Conservation (phyloP, 2,888 invertebrate genomes). For the Scaptomyza reducta region DNA sequence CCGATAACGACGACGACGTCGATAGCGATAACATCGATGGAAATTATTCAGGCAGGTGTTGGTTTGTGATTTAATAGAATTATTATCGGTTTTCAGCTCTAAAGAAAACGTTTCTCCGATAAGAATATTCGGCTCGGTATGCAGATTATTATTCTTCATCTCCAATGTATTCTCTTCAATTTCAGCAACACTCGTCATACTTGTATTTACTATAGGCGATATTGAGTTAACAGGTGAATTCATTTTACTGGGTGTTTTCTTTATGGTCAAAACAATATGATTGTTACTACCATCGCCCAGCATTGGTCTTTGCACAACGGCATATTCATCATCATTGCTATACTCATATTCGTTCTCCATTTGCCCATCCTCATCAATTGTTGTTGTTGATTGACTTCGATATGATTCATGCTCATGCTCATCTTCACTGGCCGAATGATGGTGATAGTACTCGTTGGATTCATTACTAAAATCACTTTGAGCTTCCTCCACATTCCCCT, state of each 20-base stretch:
- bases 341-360: constrained; percentile 53
- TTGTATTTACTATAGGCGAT: constrained; percentile 35
- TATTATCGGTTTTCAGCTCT: not conserved
- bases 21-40: constrained; percentile 15
- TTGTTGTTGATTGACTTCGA: constrained; percentile 28
- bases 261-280: constrained; percentile 82
- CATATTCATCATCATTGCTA: constrained; percentile 74
- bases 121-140: not conserved
- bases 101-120: not conserved
- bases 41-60: constrained; percentile 18
- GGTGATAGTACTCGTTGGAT: constrained; percentile 7
- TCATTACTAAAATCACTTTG: constrained; percentile 26
- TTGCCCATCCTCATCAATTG: constrained; percentile 40
- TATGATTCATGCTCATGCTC: constrained; percentile 37
- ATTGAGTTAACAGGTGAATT: constrained; percentile 72
- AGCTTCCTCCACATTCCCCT: constrained; percentile 17
- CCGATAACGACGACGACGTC: constrained; percentile 13
- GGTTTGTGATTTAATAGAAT: not conserved
- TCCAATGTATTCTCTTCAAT: not conserved
- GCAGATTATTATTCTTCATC: not conserved
- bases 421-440: constrained; percentile 25
- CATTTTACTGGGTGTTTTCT: constrained; percentile 81
- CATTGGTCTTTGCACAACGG: constrained; percentile 64
- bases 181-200: not conserved
- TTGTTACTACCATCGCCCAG: constrained; percentile 60